phyloP scores from a whole-genome alignment of 1,140 invertebrate genomes.

The Gyrodactylus salaris region DNA sequence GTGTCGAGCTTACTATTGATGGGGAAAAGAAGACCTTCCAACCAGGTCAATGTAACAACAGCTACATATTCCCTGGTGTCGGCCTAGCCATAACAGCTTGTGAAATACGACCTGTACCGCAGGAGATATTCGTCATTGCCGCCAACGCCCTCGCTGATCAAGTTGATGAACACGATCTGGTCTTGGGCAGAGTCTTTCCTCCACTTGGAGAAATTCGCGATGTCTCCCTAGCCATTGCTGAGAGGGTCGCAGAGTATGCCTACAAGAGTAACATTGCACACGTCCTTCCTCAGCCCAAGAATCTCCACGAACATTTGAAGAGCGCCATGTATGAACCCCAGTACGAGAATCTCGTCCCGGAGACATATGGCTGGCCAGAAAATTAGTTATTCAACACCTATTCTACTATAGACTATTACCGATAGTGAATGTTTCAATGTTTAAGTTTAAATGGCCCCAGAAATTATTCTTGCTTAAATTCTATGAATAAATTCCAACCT shows the following conservation, averaged over 20 bases:
- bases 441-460: too few relatives aligned
- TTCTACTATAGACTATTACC: too few relatives aligned
- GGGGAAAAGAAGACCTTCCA: slow-evolving; percentile 34
- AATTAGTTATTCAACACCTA: not conserved
- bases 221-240: slow-evolving; percentile 54
- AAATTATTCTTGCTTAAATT: too few relatives aligned
- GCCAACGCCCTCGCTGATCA: slow-evolving; percentile 38
- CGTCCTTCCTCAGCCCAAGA: slow-evolving; percentile 23
- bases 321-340: not conserved
- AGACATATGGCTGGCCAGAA: not conserved
- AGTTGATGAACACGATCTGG: slow-evolving; percentile 43
- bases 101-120: slow-evolving; percentile 49
- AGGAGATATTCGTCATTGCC: slow-evolving; percentile 57
- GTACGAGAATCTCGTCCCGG: not conserved
- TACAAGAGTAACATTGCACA: slow-evolving; percentile 31
- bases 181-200: slow-evolving; percentile 63
- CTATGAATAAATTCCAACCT: too few relatives aligned
- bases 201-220: slow-evolving; percentile 49
- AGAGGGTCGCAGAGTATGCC: slow-evolving; percentile 45
- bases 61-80: slow-evolving; percentile 74
- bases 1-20: slow-evolving; percentile 14
- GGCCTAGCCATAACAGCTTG: slow-evolving; percentile 44
- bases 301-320: slow-evolving; percentile 16
- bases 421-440: too few relatives aligned
- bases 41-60: slow-evolving; percentile 75